Base-by-base conservation (phyloP, 2,113 vertebrate species). In the Cariama cristata region DNA sequence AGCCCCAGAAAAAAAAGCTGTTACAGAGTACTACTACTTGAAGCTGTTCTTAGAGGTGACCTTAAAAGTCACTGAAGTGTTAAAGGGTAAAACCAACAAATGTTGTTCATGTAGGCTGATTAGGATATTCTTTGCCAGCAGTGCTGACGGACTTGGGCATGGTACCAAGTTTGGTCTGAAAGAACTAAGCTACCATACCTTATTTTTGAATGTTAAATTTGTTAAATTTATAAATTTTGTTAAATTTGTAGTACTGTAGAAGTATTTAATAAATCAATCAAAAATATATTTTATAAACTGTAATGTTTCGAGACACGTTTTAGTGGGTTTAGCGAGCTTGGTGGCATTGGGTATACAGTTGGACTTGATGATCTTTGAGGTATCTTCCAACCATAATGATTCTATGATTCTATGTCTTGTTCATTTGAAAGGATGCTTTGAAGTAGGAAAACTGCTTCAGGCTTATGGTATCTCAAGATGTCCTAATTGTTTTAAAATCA, bases 391-490 rank as follows among this genome's bases (percentile, higher is more conserved):
- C 38, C 38, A 38, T 38, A 38, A 38, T 38, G 38, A 38, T 38
- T 38, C 38, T 38, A 38, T 38, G 38, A 38, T 38, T 38, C 38
- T 38, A 38, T 3, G 4, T 45, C 11, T 17, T 63, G 6, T 2
- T 92, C 2, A 9, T 72, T 90, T 90, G 63, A 55, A 79, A 55
- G 20, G 23, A 32, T 33, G 1, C 22, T 59, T 77, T 74, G 7
- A 85, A 64, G 10, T 50, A 71, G 23, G 50, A 49, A 45, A 82
- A 52, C 22, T 50, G 23, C 28, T 86, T 89, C 35, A 53, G 53
- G 23, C 7, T 60, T 84, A 21, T 0, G 0, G 18, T 67, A 47
- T 27, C 22, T 59, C 32, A 42, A 67, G 19, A 33, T 28, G 15
- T 44, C 4, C 3, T 45, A 24, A 18, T 64, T 32, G 30, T 74